Conservation (phyloP, 2,113 vertebrate genomes). For the Ceyx cyanopectus region DNA sequence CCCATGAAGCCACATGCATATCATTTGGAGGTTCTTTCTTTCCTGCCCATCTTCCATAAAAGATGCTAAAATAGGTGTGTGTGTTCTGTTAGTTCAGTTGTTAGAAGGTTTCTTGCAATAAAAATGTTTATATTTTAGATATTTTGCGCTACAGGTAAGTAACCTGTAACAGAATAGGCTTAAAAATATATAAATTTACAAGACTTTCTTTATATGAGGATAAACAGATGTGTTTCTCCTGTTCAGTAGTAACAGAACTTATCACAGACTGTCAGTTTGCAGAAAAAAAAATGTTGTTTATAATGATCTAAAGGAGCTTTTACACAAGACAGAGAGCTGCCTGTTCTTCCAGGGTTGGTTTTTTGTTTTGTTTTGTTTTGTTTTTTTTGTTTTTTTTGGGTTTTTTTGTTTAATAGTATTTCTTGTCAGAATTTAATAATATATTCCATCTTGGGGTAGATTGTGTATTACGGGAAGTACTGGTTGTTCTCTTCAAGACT, state of each 20-base stretch:
- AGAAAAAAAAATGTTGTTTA: slow-evolving; percentile 41
- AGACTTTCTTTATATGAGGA: slow-evolving; percentile 34
- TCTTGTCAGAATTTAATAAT: slow-evolving; percentile 19
- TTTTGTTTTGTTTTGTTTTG: not conserved
- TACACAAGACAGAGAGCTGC: not conserved
- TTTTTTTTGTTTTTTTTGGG: not conserved
- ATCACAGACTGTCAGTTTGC: slow-evolving; percentile 14
- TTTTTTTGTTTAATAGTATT: slow-evolving; percentile 37
- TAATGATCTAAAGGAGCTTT: slow-evolving; percentile 31
- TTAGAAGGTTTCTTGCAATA: not conserved
- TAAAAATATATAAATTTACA: not conserved
- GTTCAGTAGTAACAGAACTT: slow-evolving; percentile 42
- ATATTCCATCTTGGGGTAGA: not conserved
- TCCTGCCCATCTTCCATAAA: not conserved
- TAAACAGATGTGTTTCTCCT: slow-evolving; percentile 2
- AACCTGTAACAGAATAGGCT: slow-evolving; percentile 32
- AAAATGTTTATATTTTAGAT: slow-evolving; percentile 13
- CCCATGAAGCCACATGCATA: not conserved
- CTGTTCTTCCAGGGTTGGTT: not conserved
- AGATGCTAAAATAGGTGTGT: not conserved
- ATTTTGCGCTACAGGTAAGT: slow-evolving; percentile 28
- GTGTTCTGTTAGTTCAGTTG: not conserved
- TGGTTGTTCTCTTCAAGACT: slow-evolving; percentile 7
- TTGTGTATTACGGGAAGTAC: not conserved
- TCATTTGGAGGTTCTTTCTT: not conserved